Evolutionary conservation across 2,113 vertebrate species (phyloP).

Genomic region (Polypterus bichir): DNA sequence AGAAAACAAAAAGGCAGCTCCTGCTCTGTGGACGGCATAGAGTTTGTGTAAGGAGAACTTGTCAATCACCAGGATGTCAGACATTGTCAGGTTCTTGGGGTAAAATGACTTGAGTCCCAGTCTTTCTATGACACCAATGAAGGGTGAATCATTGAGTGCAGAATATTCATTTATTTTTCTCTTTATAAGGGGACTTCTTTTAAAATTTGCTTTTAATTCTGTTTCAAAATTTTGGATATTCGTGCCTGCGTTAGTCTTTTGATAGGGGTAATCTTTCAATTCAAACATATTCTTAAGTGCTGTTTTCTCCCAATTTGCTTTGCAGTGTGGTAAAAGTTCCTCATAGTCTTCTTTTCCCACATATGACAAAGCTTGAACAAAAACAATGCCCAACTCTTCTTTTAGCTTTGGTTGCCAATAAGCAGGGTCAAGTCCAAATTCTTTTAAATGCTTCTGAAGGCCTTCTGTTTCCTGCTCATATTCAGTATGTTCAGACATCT

Average conservation of each 20-base stretch:
- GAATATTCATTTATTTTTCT: no score
- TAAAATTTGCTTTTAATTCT: background rate
- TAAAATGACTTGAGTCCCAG: slow-evolving; percentile 31
- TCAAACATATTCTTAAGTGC: slow-evolving; percentile 22
- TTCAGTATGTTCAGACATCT: no score
- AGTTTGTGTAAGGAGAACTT: slow-evolving; percentile 24
- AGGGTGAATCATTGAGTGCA: no score
- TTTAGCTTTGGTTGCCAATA: slow-evolving; percentile 28
- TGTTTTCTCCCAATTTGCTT: slow-evolving; percentile 16
- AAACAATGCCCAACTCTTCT: slow-evolving; percentile 15
- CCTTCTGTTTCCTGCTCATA: background rate
- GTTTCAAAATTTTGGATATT: background rate
- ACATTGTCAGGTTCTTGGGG: slow-evolving; percentile 24
- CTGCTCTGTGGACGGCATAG: slow-evolving; percentile 25
- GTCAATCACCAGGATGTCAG: slow-evolving; percentile 35
- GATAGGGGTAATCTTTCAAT: background rate
- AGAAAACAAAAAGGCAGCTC: slow-evolving; percentile 40
- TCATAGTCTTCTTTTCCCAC: slow-evolving; percentile 20
- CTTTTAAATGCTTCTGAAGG: slow-evolving; percentile 19
- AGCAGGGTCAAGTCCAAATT: slow-evolving; percentile 17
- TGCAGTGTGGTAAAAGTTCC: slow-evolving; percentile 13
- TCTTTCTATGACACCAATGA: slow-evolving; percentile 7
- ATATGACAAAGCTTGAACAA: slow-evolving; percentile 21
- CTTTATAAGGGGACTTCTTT: no score
- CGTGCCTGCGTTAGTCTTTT: background rate